phyloP scores from a whole-genome alignment of 2,888 invertebrate species.

The Tenthredo amoena region DNA sequence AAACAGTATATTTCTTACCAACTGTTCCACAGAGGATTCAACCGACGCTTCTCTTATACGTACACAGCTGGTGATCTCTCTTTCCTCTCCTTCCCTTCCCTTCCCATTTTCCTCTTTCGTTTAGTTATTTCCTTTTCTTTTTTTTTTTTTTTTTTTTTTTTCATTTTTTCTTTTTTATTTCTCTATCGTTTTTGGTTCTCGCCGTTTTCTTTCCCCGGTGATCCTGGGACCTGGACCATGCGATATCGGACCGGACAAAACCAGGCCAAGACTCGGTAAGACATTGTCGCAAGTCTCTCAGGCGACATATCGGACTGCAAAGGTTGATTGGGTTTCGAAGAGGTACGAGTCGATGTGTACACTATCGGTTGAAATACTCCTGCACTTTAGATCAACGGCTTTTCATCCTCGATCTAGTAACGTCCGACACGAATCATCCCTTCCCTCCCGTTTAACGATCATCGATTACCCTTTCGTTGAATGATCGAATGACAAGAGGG shows the following conservation, averaged over 20 bases:
- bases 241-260: not conserved
- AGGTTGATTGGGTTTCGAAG: constrained; percentile 14
- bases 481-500: no score
- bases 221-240: not conserved
- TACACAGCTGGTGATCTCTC: not conserved
- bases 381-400: not conserved
- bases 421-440: not conserved
- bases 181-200: not conserved
- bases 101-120: not conserved
- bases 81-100: no score
- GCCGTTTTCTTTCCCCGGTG: not conserved
- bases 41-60: not conserved
- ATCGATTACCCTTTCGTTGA: no score
- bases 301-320: constrained; percentile 26
- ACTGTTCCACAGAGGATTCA: constrained; percentile 41
- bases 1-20: constrained; percentile 30
- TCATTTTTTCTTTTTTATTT: not conserved
- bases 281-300: not conserved
- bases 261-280: not conserved
- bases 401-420: not conserved
- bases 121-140: not conserved
- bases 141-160: not conserved
- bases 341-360: not conserved
- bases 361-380: not conserved
- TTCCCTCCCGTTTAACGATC: not conserved